Percentiles rank a stretch among this genome's conserved stretches.
Evolutionary conservation across 2,888 invertebrate genomes (phyloP).

Genomic region (Clepsis dumicolana): DNA sequence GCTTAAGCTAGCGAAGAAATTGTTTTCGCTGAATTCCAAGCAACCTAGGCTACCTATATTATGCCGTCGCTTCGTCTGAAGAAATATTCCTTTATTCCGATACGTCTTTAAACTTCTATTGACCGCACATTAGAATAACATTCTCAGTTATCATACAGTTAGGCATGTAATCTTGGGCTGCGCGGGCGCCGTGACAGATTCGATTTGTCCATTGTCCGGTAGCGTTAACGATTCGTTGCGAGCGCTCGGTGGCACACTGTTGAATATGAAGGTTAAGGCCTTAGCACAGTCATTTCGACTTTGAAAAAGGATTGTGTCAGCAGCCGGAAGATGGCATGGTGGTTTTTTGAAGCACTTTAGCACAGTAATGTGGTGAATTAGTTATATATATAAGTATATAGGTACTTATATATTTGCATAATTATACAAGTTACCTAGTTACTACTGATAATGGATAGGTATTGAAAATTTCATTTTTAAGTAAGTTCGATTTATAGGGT

Average conservation of each 20-base stretch:
- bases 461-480: too few relatives aligned
- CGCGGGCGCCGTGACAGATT: constrained; percentile 68
- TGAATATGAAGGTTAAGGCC: constrained; percentile 10
- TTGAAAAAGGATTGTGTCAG: not conserved
- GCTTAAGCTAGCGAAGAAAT: too few relatives aligned
- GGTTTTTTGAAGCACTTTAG: not conserved
- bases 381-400: too few relatives aligned
- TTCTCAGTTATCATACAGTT: constrained; percentile 34
- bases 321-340: not conserved
- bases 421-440: too few relatives aligned
- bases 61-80: too few relatives aligned
- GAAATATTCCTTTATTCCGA: too few relatives aligned
- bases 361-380: too few relatives aligned
- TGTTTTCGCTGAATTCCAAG: too few relatives aligned
- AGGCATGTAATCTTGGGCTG: constrained; percentile 47
- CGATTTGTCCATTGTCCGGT: constrained; percentile 73
- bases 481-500: too few relatives aligned
- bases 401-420: too few relatives aligned
- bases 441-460: too few relatives aligned
- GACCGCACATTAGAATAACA: constrained; percentile 1
- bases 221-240: constrained; percentile 69
- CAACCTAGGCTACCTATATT: too few relatives aligned
- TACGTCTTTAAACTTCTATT: not conserved
- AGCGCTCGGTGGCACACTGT: constrained; percentile 49
- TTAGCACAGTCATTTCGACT: not conserved